Evolutionary conservation across 2,797 vertebrate genomes (phyloP), one percentile per base, ranked within the genome.

Genomic region (Anolis apletophallus): DNA sequence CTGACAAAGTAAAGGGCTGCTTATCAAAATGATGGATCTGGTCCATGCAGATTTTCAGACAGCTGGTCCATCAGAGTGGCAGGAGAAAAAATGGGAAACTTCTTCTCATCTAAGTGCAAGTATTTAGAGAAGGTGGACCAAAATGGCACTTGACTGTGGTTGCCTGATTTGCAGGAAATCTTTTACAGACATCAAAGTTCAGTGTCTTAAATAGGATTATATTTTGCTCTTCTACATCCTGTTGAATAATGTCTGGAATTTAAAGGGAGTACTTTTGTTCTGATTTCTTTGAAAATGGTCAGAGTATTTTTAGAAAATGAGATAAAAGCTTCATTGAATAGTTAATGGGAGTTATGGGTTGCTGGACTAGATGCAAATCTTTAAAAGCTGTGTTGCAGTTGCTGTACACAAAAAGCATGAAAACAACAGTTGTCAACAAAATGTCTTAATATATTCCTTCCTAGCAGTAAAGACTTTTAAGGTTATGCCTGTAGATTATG

Each of bases 171-270:
- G 64, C 74, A 91, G 75, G 88, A 93, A 94, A 93, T 93, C 84
- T 86, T 86, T 87, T 34, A 46, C 64, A 87, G 89, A 87, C 91
- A 93, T 93, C 91, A 93, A 91, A 94, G 93, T 10, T 88, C 14
- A 0, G 54, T 86, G 69, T 85, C 83, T 87, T 26, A 32, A 85
- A 87, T 36, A 29, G 3, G 59, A 75, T 50, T 92, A 54, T 26
- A 26, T 91, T 93, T 93, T 92, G 52, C 55, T 93, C 71, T 83
- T 88, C 91, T 93, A 40, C 81, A 93, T 79, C 81, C 74, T 90
- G 83, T 84, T 90, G 76, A 89, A 87, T 46, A 88, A 83, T 79
- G 81, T 17, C 5, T 92, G 89, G 85, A 93, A 87, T 93, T 84
- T 87, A 34, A 85, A 90, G 84, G 88, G 85, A 93, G 84, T 91